A percentile compares a stretch with the other conserved stretches of the same genome.
Conservation (phyloP, 2,113 vertebrate species). For the Atlantisia rogersi region DNA sequence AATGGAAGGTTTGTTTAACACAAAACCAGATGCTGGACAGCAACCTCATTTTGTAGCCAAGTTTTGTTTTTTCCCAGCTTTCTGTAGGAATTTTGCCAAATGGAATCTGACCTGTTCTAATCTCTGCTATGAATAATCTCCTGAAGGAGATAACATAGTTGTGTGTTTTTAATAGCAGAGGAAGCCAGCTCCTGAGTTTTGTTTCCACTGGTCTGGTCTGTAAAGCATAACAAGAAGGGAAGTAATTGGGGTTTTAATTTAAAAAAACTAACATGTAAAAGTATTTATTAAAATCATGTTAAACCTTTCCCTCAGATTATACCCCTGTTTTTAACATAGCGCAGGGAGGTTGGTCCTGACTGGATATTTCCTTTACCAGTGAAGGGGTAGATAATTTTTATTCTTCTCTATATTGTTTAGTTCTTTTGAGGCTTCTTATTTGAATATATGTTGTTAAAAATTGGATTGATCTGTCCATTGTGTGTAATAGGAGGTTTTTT, state of each 20-base stretch:
- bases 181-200: not conserved
- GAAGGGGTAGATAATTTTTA: not conserved
- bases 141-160: not conserved
- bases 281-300: not conserved
- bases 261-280: not conserved
- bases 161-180: not conserved
- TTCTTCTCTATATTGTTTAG: not conserved
- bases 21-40: not conserved
- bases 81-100: not conserved
- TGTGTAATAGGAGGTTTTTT: not conserved
- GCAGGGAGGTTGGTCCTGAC: not conserved
- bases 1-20: constrained; percentile 88
- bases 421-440: not conserved
- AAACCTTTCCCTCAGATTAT: not conserved
- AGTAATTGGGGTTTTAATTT: not conserved
- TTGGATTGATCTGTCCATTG: not conserved
- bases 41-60: not conserved
- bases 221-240: not conserved
- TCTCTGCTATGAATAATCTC: not conserved
- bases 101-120: not conserved
- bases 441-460: not conserved
- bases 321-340: not conserved
- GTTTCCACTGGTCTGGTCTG: not conserved
- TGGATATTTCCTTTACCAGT: not conserved
- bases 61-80: not conserved